Percentiles rank a stretch among this genome's conserved stretches.
phyloP scores from a whole-genome alignment of 2,797 vertebrate species.

The Catamblyrhynchus diadema region DNA sequence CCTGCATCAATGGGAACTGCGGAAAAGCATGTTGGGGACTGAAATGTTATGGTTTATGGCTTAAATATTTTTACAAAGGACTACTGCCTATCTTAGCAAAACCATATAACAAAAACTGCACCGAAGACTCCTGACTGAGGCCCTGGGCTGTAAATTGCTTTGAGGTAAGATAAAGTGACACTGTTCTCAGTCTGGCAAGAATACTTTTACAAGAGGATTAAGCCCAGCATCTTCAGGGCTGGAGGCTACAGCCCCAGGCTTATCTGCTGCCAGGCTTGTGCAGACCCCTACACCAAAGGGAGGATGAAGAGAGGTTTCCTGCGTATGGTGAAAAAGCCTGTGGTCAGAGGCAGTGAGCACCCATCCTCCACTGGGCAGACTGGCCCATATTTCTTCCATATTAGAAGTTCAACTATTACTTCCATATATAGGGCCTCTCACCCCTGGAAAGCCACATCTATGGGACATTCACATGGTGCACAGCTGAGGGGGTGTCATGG shows the following conservation, averaged over 20 bases:
- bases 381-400: too few relatives aligned
- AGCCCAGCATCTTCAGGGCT: not conserved
- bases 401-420: too few relatives aligned
- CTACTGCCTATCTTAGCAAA: not conserved
- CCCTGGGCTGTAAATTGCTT: not conserved
- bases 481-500: not conserved
- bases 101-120: not conserved
- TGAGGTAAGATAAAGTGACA: not conserved
- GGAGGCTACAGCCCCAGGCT: not conserved
- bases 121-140: not conserved
- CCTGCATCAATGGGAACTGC: accelerated
- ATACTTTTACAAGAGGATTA: not conserved
- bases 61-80: not conserved
- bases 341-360: not conserved
- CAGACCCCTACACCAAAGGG: not conserved
- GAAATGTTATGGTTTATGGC: not conserved
- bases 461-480: not conserved
- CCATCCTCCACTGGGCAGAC: not conserved
- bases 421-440: not conserved
- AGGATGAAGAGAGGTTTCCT: not conserved
- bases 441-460: not conserved
- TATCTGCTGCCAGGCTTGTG: not conserved
- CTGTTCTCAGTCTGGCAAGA: not conserved
- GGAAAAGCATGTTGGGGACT: not conserved
- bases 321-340: not conserved